Evolutionary conservation across 2,888 invertebrate species (phyloP), one percentile per base, ranked within the genome.

Genomic region (Lasioglossum vierecki): DNA sequence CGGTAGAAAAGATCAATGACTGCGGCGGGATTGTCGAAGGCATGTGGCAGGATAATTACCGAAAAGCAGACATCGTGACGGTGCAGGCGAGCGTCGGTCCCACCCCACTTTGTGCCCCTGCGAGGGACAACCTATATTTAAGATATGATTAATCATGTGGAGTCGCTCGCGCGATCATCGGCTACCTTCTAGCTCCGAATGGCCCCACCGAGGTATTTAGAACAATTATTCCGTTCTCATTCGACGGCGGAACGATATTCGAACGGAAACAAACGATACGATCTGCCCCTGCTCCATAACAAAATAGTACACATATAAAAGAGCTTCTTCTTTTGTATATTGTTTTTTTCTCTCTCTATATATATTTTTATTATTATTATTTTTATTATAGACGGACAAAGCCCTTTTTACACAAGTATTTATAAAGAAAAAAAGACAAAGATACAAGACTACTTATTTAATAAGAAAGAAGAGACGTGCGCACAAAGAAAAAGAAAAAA

Each of bases 121-220:
- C 84, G 75, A 81, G 83, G 81, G 88, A 86, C 88, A 89, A 89
- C 90, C 92, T 91, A 89, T 91, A 91, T 89, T 93, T 92, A 93
- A 92, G 89, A 86, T 89, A 88, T 92, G 92, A 94, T 94, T 93
- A 92, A 94, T 94, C 93, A 93, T 94, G 90, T 89, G 88, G 87
- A 89, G 89, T 85, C 80, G 63, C 49, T 35, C 9, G 39, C 49
- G 86, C 89, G 84, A 89, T 83, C 78, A 82, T 88, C 84, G 82
- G 81, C 84, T 84, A 84, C 22, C 35, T 83, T 82, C 83, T 15
- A 30, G 78, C 88, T 88, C 90, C 80, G 82, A 76, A 84, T 41
- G 39, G 49, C 11, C 63, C 26, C 26, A 26, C n/a, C 22, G 39
- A 41, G 41, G 0, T 85, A 85, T 80, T 86, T 76, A 75, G 87